These are phyloP conservation scores for Caloenas nicobarica DNA, from an alignment of 2,113 vertebrate genomes.

Conservation along the genomic window DNA sequence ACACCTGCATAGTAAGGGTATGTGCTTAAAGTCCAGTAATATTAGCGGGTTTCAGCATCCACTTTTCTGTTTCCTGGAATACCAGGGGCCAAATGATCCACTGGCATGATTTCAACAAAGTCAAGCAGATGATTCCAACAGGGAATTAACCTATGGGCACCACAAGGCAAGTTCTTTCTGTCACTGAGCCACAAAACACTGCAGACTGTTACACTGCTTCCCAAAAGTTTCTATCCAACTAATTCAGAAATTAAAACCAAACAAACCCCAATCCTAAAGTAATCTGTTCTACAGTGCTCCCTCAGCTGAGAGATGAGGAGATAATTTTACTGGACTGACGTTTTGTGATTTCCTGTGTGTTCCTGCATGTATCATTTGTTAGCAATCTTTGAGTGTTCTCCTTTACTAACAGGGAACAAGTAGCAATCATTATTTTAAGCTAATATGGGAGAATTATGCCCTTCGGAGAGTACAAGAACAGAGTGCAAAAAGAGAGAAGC, in stretches of 20 bases:
- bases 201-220: not conserved
- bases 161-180: not conserved
- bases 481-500: not conserved
- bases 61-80: slow-evolving; percentile 20
- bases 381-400: not conserved
- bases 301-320: not conserved
- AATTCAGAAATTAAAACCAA: not conserved
- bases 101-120: not conserved
- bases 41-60: not conserved
- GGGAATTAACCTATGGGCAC: not conserved
- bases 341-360: not conserved
- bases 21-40: not conserved
- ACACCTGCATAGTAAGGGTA: not conserved
- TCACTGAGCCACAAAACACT: not conserved
- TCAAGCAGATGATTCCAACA: not conserved
- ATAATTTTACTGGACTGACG: not conserved
- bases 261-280: not conserved
- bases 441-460: not conserved
- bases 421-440: not conserved
- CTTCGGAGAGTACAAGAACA: not conserved
- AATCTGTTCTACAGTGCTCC: not conserved
- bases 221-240: not conserved
- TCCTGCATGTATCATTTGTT: not conserved
- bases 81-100: not conserved
- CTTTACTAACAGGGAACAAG: not conserved